A percentile compares a stretch with the other conserved stretches of the same genome.
Conservation (phyloP, 2,888 invertebrate genomes). For the Anthoptus insignis region DNA sequence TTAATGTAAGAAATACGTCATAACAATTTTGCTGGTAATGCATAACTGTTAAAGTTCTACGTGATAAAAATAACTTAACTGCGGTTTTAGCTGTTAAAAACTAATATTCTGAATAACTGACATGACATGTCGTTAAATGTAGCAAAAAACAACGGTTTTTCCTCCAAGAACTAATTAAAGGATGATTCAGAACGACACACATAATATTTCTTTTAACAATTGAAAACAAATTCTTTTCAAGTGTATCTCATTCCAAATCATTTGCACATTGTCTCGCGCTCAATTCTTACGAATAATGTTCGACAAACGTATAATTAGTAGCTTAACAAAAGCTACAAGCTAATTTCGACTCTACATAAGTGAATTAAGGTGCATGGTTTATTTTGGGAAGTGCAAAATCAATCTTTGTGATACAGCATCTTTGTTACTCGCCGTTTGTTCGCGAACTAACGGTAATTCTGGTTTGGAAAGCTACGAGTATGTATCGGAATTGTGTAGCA, state of each 20-base stretch:
- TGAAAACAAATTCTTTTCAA: constrained; percentile 40
- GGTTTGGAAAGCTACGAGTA: constrained; percentile 60
- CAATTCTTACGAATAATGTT: constrained; percentile 43
- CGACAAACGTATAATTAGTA: constrained; percentile 34
- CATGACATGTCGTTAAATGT: too few relatives aligned
- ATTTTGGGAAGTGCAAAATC: background rate
- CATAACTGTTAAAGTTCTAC: too few relatives aligned
- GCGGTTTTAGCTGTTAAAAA: too few relatives aligned
- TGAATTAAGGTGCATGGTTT: constrained; percentile 39
- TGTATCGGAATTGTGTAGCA: constrained; percentile 40
- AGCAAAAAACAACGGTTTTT: constrained; percentile 7
- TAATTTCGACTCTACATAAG: constrained; percentile 38
- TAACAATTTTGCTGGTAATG: too few relatives aligned
- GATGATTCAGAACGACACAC: constrained; percentile 23
- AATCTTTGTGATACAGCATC: constrained; percentile 59
- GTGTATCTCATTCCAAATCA: constrained; percentile 48
- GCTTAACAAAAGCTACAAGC: background rate
- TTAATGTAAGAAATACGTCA: too few relatives aligned
- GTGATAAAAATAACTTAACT: too few relatives aligned
- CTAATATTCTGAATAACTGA: too few relatives aligned
- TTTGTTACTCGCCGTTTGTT: constrained; percentile 65
- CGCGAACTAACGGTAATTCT: constrained; percentile 71
- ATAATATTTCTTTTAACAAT: constrained; percentile 33
- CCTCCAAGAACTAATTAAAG: constrained; percentile 8
- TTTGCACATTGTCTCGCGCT: constrained; percentile 54